Evolutionary conservation across 2,888 invertebrate genomes (phyloP).

Genomic region (Campoplex nolae): DNA sequence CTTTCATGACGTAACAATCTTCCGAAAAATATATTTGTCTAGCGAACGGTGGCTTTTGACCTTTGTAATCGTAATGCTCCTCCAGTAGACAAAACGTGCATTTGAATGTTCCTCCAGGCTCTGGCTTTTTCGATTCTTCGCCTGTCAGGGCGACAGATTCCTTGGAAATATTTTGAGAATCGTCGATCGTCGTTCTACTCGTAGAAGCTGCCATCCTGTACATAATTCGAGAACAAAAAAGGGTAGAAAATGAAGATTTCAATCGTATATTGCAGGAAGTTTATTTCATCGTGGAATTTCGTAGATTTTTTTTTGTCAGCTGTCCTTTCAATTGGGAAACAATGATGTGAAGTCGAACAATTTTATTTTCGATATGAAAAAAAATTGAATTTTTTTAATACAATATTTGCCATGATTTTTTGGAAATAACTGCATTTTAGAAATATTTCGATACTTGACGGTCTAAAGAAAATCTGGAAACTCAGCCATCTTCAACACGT

Average conservation of each 20-base stretch:
- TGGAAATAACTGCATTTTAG: too few species aligned
- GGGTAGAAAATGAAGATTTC: slow-evolving; percentile 27
- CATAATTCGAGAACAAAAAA: slow-evolving; percentile 12
- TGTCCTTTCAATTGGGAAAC: background rate
- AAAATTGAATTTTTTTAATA: too few species aligned
- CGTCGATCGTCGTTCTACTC: slow-evolving; percentile 19
- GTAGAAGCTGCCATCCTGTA: slow-evolving; percentile 76
- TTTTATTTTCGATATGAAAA: too few species aligned
- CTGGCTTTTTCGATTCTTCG: slow-evolving; percentile 56
- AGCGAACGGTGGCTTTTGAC: slow-evolving; percentile 90
- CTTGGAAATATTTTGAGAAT: background rate
- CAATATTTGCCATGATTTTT: too few species aligned
- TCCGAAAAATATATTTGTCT: slow-evolving; percentile 89
- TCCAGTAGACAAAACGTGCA: slow-evolving; percentile 89
- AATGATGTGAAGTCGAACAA: background rate
- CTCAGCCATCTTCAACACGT: too few species aligned
- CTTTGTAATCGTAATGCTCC: slow-evolving; percentile 92
- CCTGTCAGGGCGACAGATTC: slow-evolving; percentile 5
- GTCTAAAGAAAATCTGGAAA: too few species aligned
- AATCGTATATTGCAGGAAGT: slow-evolving; percentile 21
- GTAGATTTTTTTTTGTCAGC: background rate
- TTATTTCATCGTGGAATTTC: slow-evolving; percentile 63
- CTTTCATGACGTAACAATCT: slow-evolving; percentile 92
- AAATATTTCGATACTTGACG: too few species aligned
- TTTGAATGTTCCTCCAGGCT: slow-evolving; percentile 85